Evolutionary conservation across 2,113 vertebrate species (phyloP).

Genomic region (Odocoileus hemionus): DNA sequence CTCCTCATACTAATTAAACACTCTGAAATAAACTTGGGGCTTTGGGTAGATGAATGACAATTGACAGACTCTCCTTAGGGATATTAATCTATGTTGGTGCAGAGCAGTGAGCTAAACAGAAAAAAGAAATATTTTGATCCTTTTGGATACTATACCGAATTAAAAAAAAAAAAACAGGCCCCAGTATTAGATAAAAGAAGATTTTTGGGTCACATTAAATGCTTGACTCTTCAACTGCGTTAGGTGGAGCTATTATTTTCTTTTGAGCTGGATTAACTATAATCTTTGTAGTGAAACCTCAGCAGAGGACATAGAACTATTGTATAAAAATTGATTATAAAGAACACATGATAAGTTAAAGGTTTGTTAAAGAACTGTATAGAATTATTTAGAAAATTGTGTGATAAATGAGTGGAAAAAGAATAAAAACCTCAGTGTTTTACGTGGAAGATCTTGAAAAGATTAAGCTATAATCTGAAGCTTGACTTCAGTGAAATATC

Average conservation of each 20-base stretch:
- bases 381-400: neutral
- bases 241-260: neutral
- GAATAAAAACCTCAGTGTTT: neutral
- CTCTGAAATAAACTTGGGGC: slow-evolving; percentile 34
- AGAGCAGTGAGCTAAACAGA: neutral
- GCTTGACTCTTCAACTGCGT: neutral
- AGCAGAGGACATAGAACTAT: neutral
- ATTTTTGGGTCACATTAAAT: neutral
- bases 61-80: neutral
- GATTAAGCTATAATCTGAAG: slow-evolving; percentile 9
- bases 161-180: neutral
- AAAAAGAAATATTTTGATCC: neutral
- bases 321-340: neutral
- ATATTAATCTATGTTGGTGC: neutral
- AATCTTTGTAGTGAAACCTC: neutral
- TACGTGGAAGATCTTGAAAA: slow-evolving; percentile 16
- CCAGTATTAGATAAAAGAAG: neutral
- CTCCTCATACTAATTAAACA: slow-evolving; percentile 49
- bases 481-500: slow-evolving; percentile 16
- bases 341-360: neutral
- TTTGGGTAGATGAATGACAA: slow-evolving; percentile 23
- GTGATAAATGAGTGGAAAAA: neutral
- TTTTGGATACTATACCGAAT: neutral
- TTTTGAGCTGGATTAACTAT: neutral
- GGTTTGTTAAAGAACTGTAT: neutral